Evolutionary conservation across 2,113 vertebrate species (phyloP).

Genomic region (Cyprinodon tularosa): DNA sequence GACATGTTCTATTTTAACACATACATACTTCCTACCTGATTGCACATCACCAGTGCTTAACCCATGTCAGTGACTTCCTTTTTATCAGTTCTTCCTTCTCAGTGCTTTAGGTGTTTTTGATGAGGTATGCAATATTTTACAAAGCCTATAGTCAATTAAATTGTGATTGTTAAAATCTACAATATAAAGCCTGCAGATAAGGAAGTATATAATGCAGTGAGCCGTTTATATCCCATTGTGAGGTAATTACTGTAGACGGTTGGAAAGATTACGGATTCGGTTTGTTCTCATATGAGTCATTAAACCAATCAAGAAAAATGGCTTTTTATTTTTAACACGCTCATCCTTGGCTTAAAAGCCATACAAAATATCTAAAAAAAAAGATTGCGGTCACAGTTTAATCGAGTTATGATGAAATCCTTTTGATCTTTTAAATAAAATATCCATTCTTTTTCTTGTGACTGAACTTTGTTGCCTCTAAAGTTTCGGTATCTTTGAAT

Average conservation of each 20-base stretch:
- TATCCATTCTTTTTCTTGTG: too few species aligned
- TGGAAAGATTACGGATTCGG: constrained; percentile 22
- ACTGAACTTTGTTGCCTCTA: not conserved
- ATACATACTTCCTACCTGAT: too few species aligned
- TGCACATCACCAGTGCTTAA: not conserved
- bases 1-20: too few species aligned
- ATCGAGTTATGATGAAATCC: constrained; percentile 15
- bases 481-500: not conserved
- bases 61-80: not conserved
- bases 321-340: constrained; percentile 3
- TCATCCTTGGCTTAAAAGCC: constrained; percentile 13
- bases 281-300: not conserved
- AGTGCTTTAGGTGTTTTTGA: not conserved
- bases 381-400: constrained; percentile 5
- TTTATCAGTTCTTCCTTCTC: not conserved
- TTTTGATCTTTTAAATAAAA: constrained; percentile 25
- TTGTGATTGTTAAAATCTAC: not conserved
- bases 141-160: not conserved
- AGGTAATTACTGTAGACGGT: constrained; percentile 36
- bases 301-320: constrained; percentile 35
- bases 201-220: not conserved
- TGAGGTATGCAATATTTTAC: not conserved
- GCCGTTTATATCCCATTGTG: constrained; percentile 13
- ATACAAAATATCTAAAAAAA: constrained; percentile 18
- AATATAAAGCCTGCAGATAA: not conserved